phyloP scores from a whole-genome alignment of 1,140 invertebrate species.

The Eupeodes corollae region DNA sequence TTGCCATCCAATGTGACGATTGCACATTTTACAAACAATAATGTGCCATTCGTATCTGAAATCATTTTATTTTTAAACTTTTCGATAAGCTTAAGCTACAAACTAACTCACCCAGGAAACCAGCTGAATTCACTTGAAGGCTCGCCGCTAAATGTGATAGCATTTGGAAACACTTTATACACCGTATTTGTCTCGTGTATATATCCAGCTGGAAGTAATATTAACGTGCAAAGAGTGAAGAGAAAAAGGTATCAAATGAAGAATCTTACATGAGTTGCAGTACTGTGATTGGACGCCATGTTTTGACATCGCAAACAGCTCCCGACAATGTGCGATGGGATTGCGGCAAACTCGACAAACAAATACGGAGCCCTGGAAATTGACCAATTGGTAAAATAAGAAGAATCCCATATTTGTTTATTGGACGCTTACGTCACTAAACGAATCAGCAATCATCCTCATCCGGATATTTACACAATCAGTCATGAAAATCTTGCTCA shows the following conservation, averaged over 20 bases:
- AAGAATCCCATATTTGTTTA: background rate
- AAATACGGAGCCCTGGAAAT: conserved; percentile 37
- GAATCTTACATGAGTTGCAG: conserved; percentile 53
- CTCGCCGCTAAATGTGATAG: conserved; percentile 43
- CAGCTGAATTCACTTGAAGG: conserved; percentile 63
- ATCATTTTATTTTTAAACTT: conserved; percentile 4
- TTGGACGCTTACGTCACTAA: conserved; percentile 48
- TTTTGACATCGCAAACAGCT: conserved; percentile 71
- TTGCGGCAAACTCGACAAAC: conserved; percentile 56
- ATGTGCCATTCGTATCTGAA: conserved; percentile 70
- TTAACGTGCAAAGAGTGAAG: background rate
- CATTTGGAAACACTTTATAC: conserved; percentile 42
- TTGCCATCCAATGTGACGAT: conserved; percentile 65
- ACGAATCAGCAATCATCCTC: conserved; percentile 47
- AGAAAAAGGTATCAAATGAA: background rate
- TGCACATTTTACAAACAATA: conserved; percentile 53
- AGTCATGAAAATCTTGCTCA: conserved; percentile 52
- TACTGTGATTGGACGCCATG: conserved; percentile 72
- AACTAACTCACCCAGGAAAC: conserved; percentile 64
- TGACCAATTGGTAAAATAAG: no score
- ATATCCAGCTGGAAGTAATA: conserved; percentile 44
- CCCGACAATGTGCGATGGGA: conserved; percentile 50
- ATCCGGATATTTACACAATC: conserved; percentile 54
- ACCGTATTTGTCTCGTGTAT: conserved; percentile 76
- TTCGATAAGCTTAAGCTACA: background rate